Evolutionary conservation across 2,797 vertebrate species (phyloP).

Genomic region (Danio aesculapii): DNA sequence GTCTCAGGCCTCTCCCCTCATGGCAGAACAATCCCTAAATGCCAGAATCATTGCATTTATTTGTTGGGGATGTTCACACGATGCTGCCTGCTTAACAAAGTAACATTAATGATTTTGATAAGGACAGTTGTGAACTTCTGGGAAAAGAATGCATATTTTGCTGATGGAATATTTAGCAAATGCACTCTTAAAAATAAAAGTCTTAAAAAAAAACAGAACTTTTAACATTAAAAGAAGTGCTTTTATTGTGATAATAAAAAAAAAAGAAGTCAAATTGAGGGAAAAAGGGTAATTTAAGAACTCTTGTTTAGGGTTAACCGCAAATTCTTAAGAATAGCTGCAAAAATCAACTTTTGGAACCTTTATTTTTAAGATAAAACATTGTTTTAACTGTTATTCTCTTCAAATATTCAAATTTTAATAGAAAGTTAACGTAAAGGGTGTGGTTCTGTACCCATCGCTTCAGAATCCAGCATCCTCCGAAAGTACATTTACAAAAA

Average conservation of each 20-base stretch:
- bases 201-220: not conserved
- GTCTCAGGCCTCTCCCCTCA: slow-evolving; percentile 62
- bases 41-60: slow-evolving; percentile 39
- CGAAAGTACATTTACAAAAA: slow-evolving; percentile 26
- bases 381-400: not conserved
- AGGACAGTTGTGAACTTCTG: slow-evolving; percentile 71
- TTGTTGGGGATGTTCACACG: slow-evolving; percentile 39
- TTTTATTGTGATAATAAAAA: slow-evolving; percentile 1
- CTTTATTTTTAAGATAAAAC: not conserved
- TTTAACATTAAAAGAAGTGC: not conserved
- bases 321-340: no score
- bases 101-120: slow-evolving; percentile 74
- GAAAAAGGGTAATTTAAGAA: no score
- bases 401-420: not conserved
- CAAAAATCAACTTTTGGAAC: not conserved
- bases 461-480: slow-evolving; percentile 1
- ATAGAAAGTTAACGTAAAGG: not conserved
- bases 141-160: slow-evolving; percentile 37
- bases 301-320: no score
- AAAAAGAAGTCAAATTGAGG: no score
- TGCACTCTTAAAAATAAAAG: not conserved
- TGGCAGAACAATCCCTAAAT: slow-evolving; percentile 53
- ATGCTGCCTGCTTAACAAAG: slow-evolving; percentile 62
- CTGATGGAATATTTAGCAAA: slow-evolving; percentile 20
- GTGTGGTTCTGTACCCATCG: not conserved